Base-by-base conservation (phyloP, 2,797 vertebrate species). In the Antrozous pallidus region DNA sequence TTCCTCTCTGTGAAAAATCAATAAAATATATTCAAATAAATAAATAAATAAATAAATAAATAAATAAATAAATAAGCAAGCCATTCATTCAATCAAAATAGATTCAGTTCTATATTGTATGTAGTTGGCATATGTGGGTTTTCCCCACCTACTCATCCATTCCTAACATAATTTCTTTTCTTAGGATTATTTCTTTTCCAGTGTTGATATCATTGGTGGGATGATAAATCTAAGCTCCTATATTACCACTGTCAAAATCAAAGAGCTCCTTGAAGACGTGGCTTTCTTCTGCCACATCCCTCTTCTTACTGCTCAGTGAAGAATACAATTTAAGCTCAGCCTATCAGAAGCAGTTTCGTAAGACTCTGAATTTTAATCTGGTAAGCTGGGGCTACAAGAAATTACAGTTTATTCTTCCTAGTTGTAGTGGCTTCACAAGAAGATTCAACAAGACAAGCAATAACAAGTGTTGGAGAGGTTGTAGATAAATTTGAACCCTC, bases 371-470 rank as follows among this genome's bases (percentile, higher is more conserved):
- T 71, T 40, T 58, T 83, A 93, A 51, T 9, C 24, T 77, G 56
- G 40, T 83, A 93, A 74, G 20, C 45, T 26, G 22, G 69, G 18
- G 18, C 70, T 45, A 75, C n/a, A 93, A 67, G 6, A 79, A 75
- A 93, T 87, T 63, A 11, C 56, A 71, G 28, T 87, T 87, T 86
- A 74, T 85, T 90, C 56, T 90, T 71, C 31, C 65, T n/a, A 87
- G 51, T 40, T 45, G 11, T 65, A 17, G 8, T 89, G 1, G 13
- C 31, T 24, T 42, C 42, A 67, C 49, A 31, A 85, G 90, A 91
- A 61, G 16, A 4, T 74, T 73, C 38, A 56, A 56, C 4, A 56
- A 58, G 56, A 28, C 56, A 58, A 58, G 56, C 26, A 58, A 58
- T 58, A 58, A 58, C 26, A 58, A 58, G 56, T 58, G 10, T 56